These are phyloP conservation scores for Solenopsis fugax DNA, from an alignment of 1,140 invertebrate genomes.

Conservation along the genomic window DNA sequence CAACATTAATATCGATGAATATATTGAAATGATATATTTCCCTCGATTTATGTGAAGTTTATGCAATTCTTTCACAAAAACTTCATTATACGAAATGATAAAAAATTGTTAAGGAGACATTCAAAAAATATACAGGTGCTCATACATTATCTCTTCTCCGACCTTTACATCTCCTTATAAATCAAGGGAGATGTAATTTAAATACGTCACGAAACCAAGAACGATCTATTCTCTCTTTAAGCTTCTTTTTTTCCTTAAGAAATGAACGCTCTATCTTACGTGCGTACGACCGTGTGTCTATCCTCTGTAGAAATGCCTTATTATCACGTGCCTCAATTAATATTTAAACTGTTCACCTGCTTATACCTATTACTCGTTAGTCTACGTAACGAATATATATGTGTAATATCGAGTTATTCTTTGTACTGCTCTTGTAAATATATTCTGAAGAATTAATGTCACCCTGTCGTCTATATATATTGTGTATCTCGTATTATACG, in stretches of 20 bases:
- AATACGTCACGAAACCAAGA: not conserved
- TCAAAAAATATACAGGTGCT: not conserved
- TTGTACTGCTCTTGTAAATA: slow-evolving; percentile 84
- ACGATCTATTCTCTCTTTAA: not conserved
- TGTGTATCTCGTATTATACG: slow-evolving; percentile 33
- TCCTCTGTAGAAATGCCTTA: slow-evolving; percentile 83
- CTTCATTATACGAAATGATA: not conserved
- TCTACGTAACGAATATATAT: slow-evolving; percentile 79
- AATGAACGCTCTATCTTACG: slow-evolving; percentile 68
- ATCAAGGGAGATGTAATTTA: not conserved
- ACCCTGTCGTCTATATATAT: slow-evolving; percentile 66
- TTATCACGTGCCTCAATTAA: slow-evolving; percentile 83
- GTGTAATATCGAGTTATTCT: slow-evolving; percentile 83
- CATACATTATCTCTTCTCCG: not conserved
- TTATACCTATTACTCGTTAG: slow-evolving; percentile 79
- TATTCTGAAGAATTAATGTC: slow-evolving; percentile 82
- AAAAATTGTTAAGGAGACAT: not conserved
- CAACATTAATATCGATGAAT: not conserved
- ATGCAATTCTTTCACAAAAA: not conserved
- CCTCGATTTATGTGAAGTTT: not conserved
- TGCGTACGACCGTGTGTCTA: slow-evolving; percentile 73
- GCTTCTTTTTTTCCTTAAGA: not conserved
- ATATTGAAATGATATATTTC: not conserved
- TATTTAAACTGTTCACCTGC: slow-evolving; percentile 82
- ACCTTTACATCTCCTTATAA: not conserved